Base-by-base conservation (phyloP, 2,797 vertebrate genomes). In the Poecilia picta region DNA sequence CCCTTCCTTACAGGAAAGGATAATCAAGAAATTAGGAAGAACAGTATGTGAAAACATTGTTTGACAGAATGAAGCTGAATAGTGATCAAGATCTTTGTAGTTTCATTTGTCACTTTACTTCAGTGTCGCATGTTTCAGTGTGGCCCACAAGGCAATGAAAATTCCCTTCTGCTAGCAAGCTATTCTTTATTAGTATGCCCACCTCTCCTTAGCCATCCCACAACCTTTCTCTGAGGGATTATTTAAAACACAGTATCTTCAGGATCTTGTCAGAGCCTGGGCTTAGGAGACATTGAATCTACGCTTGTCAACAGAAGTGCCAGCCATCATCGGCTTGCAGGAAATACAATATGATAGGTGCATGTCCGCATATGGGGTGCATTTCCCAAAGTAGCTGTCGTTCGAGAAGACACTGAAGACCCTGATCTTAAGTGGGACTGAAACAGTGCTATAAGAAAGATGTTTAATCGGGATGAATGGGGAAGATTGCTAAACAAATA, bases 261-360 rank as follows among this genome's bases (percentile, higher is more conserved):
- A 84, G 81, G 64, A 82, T 89, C 81, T 86, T 83, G 81, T 90
- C 85, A 89, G 77, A 79, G 62, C 74, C 77, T 55, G 72, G 75
- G 78, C 88, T 86, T 76, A n/a, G 75, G 86, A 81, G 87, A 86
- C 68, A 8, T 1, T 39, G 74, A 83, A 88, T 79, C 88, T 83
- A 79, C 83, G 85, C 90, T 92, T 93, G 90, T 94, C 93, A 93
- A 87, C 89, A 89, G 85, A 89, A 72, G 85, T 86, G 84, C 71
- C 81, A 87, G 85, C 81, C 87, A 81, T 93, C 90, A 92, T 83
- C 77, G 43, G 76, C 68, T 84, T 51, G 70, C 53, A 83, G 81
- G 78, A 88, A 93, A 93, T 91, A 77, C 76, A 83, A 92, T 89
- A 81, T 93, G 93, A 95, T 92, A 83, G 90, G 85, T 55, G 73